phyloP scores from a whole-genome alignment of 1,140 invertebrate genomes.

The Pogonognathellus flavescens region DNA sequence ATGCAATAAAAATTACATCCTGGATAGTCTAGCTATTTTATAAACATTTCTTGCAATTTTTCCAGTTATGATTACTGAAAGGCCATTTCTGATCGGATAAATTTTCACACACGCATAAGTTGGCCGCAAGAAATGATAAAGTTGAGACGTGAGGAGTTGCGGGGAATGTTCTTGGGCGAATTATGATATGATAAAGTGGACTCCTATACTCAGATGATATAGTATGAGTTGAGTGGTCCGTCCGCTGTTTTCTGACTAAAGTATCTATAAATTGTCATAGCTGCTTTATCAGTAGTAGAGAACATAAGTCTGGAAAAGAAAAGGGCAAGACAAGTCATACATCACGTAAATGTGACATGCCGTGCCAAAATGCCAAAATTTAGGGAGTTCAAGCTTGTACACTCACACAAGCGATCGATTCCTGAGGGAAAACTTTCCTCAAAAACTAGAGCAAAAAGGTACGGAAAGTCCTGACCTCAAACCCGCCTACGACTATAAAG shows the following conservation, averaged over 20 bases:
- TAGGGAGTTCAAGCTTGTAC: slow-evolving; percentile 44
- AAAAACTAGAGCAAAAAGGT: slow-evolving; percentile 43
- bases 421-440: slow-evolving; percentile 22
- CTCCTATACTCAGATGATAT: neutral
- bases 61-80: no score
- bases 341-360: slow-evolving; percentile 44
- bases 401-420: slow-evolving; percentile 40
- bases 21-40: no score
- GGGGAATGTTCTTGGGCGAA: neutral
- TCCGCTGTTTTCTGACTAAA: neutral
- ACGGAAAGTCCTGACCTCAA: slow-evolving; percentile 19
- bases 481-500: slow-evolving; percentile 28
- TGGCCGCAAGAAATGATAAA: no score
- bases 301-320: neutral
- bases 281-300: neutral
- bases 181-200: neutral
- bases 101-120: no score
- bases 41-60: no score
- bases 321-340: slow-evolving; percentile 41
- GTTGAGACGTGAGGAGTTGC: neutral
- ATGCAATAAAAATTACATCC: no score
- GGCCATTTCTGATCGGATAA: no score
- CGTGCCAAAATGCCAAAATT: slow-evolving; percentile 46
- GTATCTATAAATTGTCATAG: slow-evolving; percentile 15
- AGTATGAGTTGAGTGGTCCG: neutral